Evolutionary conservation across 2,888 invertebrate genomes (phyloP), one percentile per base, ranked within the genome.

Genomic region (Platycnemis pennipes): DNA sequence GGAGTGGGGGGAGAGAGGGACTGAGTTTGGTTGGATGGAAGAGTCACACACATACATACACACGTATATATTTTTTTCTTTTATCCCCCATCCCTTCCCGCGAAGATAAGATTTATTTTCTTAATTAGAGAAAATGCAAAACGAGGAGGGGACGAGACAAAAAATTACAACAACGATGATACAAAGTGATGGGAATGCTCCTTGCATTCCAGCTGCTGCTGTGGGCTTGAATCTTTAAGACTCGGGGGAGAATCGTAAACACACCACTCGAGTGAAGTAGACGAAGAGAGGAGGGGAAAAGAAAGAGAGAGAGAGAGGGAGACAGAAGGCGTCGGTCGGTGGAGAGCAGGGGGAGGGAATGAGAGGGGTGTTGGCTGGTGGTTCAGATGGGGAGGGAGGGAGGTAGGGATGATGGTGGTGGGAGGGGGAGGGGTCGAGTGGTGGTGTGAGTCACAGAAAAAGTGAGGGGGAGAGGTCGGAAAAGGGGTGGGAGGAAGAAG

Each of bases 31-130:
- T 8, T 37, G 31, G 37, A 37, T 63, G 63, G 26, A 63, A 63
- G 26, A 63, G 2, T 2, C 22, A 63, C n/a, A 7, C 7, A n/a
- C n/a, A n/a, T n/a, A n/a, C n/a, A n/a, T n/a, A n/a, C n/a, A n/a
- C n/a, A n/a, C n/a, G n/a, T n/a, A n/a, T n/a, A n/a, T n/a, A n/a
- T n/a, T n/a, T n/a, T n/a, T n/a, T n/a, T n/a, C n/a, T n/a, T n/a
- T n/a, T n/a, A n/a, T n/a, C n/a, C n/a, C n/a, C n/a, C n/a, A n/a
- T n/a, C n/a, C n/a, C n/a, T n/a, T n/a, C n/a, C n/a, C n/a, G n/a
- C n/a, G 77, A 26, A 37, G 77, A 77, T 77, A 77, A 77, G 77
- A 77, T 77, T 77, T 77, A 77, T 77, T 77, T 77, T 77, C 77
- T 77, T 77, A 77, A 77, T 77, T 77, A 77, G 77, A 77, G 77